Conservation (phyloP, 2,113 vertebrate species). For the Tragulus kanchil region DNA sequence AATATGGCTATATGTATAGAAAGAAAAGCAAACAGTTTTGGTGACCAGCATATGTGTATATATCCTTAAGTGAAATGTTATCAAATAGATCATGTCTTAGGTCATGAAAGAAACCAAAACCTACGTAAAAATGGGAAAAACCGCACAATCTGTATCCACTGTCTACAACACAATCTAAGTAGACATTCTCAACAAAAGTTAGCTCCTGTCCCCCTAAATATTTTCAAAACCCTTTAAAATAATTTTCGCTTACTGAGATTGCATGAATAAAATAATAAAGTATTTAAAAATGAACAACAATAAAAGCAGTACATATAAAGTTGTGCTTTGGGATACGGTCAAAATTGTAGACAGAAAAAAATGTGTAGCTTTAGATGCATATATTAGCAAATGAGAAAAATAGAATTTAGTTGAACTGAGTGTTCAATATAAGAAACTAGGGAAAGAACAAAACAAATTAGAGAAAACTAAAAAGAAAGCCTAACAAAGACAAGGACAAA, state of each 20-base stretch:
- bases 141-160: background rate
- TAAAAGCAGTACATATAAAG: background rate
- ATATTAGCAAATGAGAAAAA: background rate
- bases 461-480: background rate
- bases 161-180: background rate
- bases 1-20: background rate
- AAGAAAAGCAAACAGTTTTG: background rate
- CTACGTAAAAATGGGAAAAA: background rate
- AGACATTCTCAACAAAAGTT: background rate
- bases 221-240: background rate
- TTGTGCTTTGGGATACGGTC: background rate
- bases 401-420: background rate
- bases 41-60: background rate
- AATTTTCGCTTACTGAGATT: constrained; percentile 6
- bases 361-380: background rate
- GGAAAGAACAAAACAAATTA: background rate
- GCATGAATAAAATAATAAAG: background rate
- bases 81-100: background rate
- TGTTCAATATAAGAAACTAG: background rate
- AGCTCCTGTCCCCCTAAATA: background rate
- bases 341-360: background rate
- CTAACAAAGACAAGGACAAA: background rate
- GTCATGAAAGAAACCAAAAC: background rate
- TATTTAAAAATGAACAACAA: constrained; percentile 12
- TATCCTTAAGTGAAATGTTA: background rate